Percentiles rank a stretch among this genome's conserved stretches.
Evolutionary conservation across 1,140 invertebrate genomes (phyloP).

Genomic region (Zaprionus taronus): DNA sequence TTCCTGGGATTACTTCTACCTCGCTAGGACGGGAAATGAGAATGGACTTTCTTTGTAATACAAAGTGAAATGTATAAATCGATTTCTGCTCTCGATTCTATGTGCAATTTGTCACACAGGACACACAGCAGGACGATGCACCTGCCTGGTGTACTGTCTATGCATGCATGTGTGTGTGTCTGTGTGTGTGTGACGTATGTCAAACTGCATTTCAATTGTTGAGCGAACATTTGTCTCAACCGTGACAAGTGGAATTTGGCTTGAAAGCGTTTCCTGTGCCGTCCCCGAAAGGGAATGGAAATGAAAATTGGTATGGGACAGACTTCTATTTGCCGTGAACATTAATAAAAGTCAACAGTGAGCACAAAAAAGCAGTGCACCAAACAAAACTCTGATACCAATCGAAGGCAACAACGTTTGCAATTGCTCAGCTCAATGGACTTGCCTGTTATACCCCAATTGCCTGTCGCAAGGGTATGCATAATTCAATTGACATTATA

Average conservation of each 20-base stretch:
- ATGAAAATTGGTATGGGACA: not conserved
- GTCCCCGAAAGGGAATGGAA: not conserved
- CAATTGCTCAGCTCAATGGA: no score
- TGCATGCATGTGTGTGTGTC: not conserved
- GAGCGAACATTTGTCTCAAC: slow-evolving; percentile 30
- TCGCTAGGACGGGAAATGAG: not conserved
- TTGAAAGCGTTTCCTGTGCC: slow-evolving; percentile 73
- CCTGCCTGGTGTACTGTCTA: not conserved
- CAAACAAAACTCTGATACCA: not conserved
- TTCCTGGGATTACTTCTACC: not conserved
- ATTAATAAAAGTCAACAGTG: slow-evolving; percentile 42
- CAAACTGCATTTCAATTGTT: slow-evolving; percentile 45
- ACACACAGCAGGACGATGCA: slow-evolving; percentile 6
- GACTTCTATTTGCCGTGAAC: slow-evolving; percentile 13
- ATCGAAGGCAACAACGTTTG: no score
- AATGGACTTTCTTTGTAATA: not conserved
- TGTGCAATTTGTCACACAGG: slow-evolving; percentile 10
- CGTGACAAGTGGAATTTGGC: slow-evolving; percentile 75
- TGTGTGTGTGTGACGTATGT: slow-evolving; percentile 13
- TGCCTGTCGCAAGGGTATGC: slow-evolving; percentile 2
- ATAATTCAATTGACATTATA: slow-evolving; percentile 19
- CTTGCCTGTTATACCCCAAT: not conserved
- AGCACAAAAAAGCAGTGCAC: not conserved
- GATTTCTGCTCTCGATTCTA: slow-evolving; percentile 2
- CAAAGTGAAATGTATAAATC: slow-evolving; percentile 4